Base-by-base conservation (phyloP, 1,140 invertebrate genomes). In the Laodelphax striatellus region DNA sequence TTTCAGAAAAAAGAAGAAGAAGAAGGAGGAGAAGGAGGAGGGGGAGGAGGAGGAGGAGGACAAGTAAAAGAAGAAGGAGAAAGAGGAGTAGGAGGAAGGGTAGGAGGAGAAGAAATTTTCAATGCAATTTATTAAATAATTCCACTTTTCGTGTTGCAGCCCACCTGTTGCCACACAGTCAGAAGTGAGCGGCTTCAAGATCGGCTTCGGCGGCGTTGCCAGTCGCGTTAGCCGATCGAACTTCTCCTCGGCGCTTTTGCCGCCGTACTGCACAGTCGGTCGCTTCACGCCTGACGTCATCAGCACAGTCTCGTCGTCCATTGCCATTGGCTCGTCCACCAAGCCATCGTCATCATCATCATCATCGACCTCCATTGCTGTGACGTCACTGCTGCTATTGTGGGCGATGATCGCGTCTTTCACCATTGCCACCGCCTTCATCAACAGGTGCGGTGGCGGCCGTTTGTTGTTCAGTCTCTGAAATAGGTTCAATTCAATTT, bases 241-340 rank as follows among this genome's bases (percentile, higher is more conserved):
- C 43, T 44, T n/a, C 17, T 44, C 14, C 43, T 44, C 14, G 43
- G 43, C 43, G 17, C 43, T 44, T 44, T 9, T 6, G 2, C 43
- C 14, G 17, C 43, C 17, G 5, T 5, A 3, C 43, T 2, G 9
- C 17, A 6, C 2, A 5, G 43, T 5, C 43, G 43, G 14, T 9
- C 17, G 14, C 9, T 19, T 44, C 9, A 42, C n/a, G 9, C 43
- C 64, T 16, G 60, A 70, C 63, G 59, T 73, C 72, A 55, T 73
- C 73, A 56, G 72, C 72, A 52, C 73, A 72, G n/a, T 72, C 70
- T 22, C 72, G 75, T 55, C 77, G 75, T 52, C 77, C 75, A 38
- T 76, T 77, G 73, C 74, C 74, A 56, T 76, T 74, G 38, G 76
- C 74, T 69, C 70, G 5, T 73, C 70, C 55, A 80, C 78, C 62